A percentile compares a stretch with the other conserved stretches of the same genome.
These are phyloP conservation scores for Pissodes strobi DNA, from an alignment of 1,140 invertebrate species.

Conservation along the genomic window DNA sequence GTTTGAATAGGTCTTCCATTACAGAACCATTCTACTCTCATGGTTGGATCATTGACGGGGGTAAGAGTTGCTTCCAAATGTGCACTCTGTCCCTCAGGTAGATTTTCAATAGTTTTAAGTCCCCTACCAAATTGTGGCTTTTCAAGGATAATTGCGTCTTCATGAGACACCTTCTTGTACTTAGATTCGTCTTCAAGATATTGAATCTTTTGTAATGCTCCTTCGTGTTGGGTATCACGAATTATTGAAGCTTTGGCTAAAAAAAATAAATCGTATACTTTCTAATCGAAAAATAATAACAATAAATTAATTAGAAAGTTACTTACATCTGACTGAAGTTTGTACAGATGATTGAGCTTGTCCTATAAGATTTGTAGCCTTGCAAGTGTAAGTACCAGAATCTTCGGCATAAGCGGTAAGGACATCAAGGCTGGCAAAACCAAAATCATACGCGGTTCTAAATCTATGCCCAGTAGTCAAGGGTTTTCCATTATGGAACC, in stretches of 20 bases:
- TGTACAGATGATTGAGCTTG: slow-evolving; percentile 79
- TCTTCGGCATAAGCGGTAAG: slow-evolving; percentile 92
- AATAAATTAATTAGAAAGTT: too few relatives aligned
- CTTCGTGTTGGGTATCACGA: slow-evolving; percentile 92
- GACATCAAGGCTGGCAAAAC: slow-evolving; percentile 92
- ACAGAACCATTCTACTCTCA: slow-evolving; percentile 94
- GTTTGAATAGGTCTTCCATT: slow-evolving; percentile 89
- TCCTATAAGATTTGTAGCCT: slow-evolving; percentile 85
- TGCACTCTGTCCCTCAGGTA: slow-evolving; percentile 85
- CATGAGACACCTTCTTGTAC: slow-evolving; percentile 70
- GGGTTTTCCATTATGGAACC: slow-evolving; percentile 92
- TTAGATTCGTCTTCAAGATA: slow-evolving; percentile 87
- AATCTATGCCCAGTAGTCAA: slow-evolving; percentile 90
- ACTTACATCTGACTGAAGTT: slow-evolving; percentile 82
- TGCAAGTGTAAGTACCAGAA: slow-evolving; percentile 89
- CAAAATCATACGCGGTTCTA: slow-evolving; percentile 92
- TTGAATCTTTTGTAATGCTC: slow-evolving; percentile 88
- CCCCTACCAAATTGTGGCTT: slow-evolving; percentile 88
- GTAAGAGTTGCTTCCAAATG: slow-evolving; percentile 95
- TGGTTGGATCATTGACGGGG: slow-evolving; percentile 92
- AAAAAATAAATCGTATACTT: slow-evolving; percentile 38
- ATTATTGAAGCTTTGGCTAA: slow-evolving; percentile 85
- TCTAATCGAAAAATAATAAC: too few relatives aligned
- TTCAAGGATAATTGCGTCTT: slow-evolving; percentile 77
- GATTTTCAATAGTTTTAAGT: slow-evolving; percentile 80